Base-by-base conservation (phyloP, 2,113 vertebrate genomes). In the Rhabdomys dilectus region DNA sequence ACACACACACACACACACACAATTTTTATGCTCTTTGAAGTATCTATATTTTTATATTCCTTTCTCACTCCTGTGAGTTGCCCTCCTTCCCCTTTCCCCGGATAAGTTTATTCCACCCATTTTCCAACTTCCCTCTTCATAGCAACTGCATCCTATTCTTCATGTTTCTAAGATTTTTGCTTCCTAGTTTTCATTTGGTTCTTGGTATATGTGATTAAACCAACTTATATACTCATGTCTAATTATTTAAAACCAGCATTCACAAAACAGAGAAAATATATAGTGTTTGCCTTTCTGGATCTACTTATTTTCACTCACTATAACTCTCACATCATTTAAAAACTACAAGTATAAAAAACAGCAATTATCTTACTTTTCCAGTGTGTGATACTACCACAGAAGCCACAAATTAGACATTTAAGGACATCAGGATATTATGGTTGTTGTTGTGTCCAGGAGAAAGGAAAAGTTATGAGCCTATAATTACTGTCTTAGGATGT, bases 131-230 rank as follows among this genome's bases (percentile, higher is more conserved):
- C 7, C 5, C 53, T 6, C 21, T 39, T 82, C 21, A 39, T 39
- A 82, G 12, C 36, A n/a, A 58, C 6, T 26, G 11, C 36, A 58
- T 58, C 6, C 3, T 29, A 60, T 22, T 39, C 13, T 60, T 60
- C 3, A 5, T 42, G 10, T 42, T 3, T 58, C 53, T 82, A 29
- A 11, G 7, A 26, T 13, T 60, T 3, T 6, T 39, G 6, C 22
- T 60, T 3, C 11, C 36, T 26, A 26, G 5, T 6, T 60, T 22
- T 39, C n/a, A 4, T 22, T 26, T 39, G 56, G 3, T 0, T 26
- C 53, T n/a, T 36, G 4, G 9, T 36, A 11, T 10, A 1, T 36
- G 21, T 36, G 48, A 34, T 53, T 80, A 10, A 10, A 19, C 1
- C 4, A 21, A 34, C 17, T 53, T 53, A 36, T 36, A 21, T 36